A percentile compares a stretch with the other conserved stretches of the same genome.
These are phyloP conservation scores for Tyrannus savana DNA, from an alignment of 2,113 vertebrate genomes.

Conservation along the genomic window DNA sequence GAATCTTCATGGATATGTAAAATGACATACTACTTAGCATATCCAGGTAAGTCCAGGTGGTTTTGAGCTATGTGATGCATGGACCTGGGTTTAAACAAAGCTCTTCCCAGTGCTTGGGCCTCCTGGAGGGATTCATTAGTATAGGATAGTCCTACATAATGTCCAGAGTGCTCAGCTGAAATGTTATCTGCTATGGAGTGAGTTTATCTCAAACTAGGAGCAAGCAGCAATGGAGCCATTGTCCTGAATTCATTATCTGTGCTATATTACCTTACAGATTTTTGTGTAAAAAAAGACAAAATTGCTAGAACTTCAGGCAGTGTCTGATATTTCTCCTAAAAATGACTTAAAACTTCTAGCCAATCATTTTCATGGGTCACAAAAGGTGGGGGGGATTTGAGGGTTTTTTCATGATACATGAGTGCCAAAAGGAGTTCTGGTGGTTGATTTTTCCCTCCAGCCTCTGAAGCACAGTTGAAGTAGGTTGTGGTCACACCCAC, in stretches of 20 bases:
- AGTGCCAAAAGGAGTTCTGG: not conserved
- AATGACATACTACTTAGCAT: not conserved
- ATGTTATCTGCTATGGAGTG: not conserved
- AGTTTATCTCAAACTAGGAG: not conserved
- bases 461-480: not conserved
- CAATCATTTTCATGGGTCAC: not conserved
- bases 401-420: not conserved
- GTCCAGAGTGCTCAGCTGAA: not conserved
- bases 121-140: not conserved
- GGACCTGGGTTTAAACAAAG: not conserved
- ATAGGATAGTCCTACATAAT: not conserved
- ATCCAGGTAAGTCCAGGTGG: not conserved
- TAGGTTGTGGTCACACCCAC: not conserved
- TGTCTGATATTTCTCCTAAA: not conserved
- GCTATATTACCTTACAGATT: not conserved
- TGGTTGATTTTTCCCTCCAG: not conserved
- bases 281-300: not conserved
- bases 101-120: not conserved
- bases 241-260: not conserved
- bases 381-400: accelerated
- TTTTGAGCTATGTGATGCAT: not conserved
- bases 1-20: not conserved
- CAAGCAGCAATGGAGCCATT: not conserved
- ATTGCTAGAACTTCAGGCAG: not conserved
- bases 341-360: not conserved